phyloP scores from a whole-genome alignment of 1,140 invertebrate genomes.

The Scylla paramamosain region DNA sequence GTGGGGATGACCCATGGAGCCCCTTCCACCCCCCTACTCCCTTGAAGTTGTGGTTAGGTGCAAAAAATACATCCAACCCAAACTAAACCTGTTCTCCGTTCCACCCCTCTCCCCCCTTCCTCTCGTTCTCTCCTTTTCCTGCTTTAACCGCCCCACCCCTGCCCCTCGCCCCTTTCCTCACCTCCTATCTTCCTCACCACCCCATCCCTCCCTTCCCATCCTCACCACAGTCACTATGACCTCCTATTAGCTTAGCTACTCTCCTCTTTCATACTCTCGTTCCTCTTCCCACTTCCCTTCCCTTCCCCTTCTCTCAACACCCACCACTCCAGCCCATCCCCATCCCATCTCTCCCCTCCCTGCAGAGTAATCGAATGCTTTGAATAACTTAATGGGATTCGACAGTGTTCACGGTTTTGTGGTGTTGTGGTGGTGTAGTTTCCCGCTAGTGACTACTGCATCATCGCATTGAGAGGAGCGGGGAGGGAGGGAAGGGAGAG shows the following conservation, averaged over 20 bases:
- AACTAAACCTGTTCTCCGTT: background rate
- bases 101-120: background rate
- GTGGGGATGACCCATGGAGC: background rate
- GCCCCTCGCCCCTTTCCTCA: background rate
- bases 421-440: background rate
- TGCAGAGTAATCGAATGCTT: background rate
- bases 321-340: background rate
- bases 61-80: background rate
- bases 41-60: background rate
- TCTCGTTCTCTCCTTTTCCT: background rate
- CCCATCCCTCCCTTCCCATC: background rate
- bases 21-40: background rate
- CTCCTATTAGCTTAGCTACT: background rate
- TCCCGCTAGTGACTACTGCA: background rate
- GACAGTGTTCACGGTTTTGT: background rate
- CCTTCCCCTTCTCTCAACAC: background rate
- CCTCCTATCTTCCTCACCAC: background rate
- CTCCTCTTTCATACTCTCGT: background rate
- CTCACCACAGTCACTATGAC: background rate
- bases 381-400: background rate
- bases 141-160: background rate
- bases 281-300: slow-evolving; percentile 2
- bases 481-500: background rate
- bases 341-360: background rate
- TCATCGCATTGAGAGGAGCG: background rate